phyloP scores from a whole-genome alignment of 2,888 invertebrate species.

The Vannuccia rotundouncinata region DNA sequence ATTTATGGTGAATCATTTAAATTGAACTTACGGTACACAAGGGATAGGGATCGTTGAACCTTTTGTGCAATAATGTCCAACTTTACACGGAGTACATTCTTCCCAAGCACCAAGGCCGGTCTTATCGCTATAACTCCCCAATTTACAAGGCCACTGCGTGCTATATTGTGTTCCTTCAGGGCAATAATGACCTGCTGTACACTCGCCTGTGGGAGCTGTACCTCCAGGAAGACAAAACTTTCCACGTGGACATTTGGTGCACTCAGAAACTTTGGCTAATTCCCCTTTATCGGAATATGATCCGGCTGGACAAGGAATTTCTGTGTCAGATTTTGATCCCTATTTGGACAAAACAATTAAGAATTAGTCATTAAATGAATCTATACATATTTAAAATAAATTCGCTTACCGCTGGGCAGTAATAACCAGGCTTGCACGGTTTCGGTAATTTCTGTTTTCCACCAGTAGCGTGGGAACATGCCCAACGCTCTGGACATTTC shows the following conservation, averaged over 20 bases:
- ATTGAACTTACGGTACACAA: not conserved
- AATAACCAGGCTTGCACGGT: constrained; percentile 49
- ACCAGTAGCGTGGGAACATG: constrained; percentile 45
- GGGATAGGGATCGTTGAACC: constrained; percentile 47
- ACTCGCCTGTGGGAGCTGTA: constrained; percentile 45
- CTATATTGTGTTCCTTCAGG: constrained; percentile 46
- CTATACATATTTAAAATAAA: too few relatives aligned
- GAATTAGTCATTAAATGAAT: too few relatives aligned
- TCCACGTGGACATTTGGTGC: constrained; percentile 46
- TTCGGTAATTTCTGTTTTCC: constrained; percentile 50
- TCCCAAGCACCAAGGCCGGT: constrained; percentile 49
- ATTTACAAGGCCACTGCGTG: constrained; percentile 48
- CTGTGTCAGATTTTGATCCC: constrained; percentile 46
- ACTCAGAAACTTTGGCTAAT: constrained; percentile 44
- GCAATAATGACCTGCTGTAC: constrained; percentile 50
- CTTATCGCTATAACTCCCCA: constrained; percentile 48
- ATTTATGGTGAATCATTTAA: too few relatives aligned
- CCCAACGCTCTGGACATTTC: not conserved
- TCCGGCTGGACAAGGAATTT: constrained; percentile 52
- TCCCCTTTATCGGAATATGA: constrained; percentile 50
- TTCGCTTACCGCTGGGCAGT: constrained; percentile 46
- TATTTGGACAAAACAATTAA: not conserved
- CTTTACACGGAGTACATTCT: constrained; percentile 49
- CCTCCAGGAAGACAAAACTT: constrained; percentile 50
- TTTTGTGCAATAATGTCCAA: constrained; percentile 49